These are phyloP conservation scores for Myrmecobius fasciatus DNA, from an alignment of 2,113 vertebrate genomes.

Conservation along the genomic window DNA sequence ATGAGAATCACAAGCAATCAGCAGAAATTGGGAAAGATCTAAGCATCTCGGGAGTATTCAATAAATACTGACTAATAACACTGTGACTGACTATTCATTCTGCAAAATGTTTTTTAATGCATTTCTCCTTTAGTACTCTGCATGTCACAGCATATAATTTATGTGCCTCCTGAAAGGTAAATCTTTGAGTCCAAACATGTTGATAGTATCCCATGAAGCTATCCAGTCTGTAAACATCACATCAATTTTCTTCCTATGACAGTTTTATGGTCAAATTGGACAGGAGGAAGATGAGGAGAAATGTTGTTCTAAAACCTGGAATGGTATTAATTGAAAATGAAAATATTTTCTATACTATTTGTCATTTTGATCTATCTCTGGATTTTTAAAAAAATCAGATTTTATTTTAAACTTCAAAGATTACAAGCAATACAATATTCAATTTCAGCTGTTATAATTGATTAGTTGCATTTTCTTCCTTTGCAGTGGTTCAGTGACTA, in stretches of 20 bases:
- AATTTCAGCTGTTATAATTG: conserved; percentile 68
- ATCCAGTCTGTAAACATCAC: conserved; percentile 53
- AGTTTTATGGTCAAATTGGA: conserved; percentile 61
- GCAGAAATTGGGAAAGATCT: conserved; percentile 35
- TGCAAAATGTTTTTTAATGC: conserved; percentile 45
- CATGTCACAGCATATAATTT: conserved; percentile 66
- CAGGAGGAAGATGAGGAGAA: conserved; percentile 35
- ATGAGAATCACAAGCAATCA: background rate
- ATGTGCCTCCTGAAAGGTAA: conserved; percentile 61
- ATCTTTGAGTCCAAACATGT: conserved; percentile 63
- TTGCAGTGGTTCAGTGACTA: conserved; percentile 55
- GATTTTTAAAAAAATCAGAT: conserved; percentile 69
- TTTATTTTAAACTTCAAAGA: conserved; percentile 71
- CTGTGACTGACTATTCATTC: conserved; percentile 22
- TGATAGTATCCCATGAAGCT: conserved; percentile 46
- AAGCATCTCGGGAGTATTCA: conserved; percentile 17
- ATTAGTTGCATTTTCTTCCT: conserved; percentile 61
- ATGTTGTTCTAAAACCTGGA: conserved; percentile 49
- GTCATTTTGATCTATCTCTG: conserved; percentile 77
- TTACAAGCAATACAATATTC: conserved; percentile 68
- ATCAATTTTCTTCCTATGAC: conserved; percentile 60
- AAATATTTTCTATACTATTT: conserved; percentile 65
- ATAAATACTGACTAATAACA: conserved; percentile 20
- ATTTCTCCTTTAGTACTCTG: conserved; percentile 37
- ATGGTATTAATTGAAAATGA: conserved; percentile 74